Base-by-base conservation (phyloP, 2,888 invertebrate species). In the Nomada hirtipes region DNA sequence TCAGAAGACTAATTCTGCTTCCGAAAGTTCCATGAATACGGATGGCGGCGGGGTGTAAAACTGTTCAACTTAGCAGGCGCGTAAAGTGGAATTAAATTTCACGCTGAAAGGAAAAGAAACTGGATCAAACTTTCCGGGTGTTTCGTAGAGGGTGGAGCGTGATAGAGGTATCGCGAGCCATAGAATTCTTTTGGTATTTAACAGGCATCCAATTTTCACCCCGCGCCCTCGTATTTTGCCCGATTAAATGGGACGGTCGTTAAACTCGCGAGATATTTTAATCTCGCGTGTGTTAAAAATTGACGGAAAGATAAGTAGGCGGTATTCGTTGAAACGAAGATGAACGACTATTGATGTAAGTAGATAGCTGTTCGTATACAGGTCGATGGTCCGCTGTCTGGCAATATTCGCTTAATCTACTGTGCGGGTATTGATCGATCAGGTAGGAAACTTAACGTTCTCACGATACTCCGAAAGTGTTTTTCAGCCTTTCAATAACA, bases 1-100 rank as follows among this genome's bases (percentile, higher is more conserved):
- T 76, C 73, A 65, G 68, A 70, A 72, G 79, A 82, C 82, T 80
- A 80, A 84, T 73, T 84, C 79, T 64, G 64, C 73, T 69, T 55
- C 72, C 72, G 82, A 68, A 82, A 72, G 63, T 76, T 64, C 72
- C 50, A 72, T 52, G 82, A 81, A 82, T 76, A 68, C 68, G 23
- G 53, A 47, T 36, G 36, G 53, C 15, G 57, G 53, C 26, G 63
- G 26, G n/a, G 59, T 29, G 72, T 57, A 72, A 75, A 80, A 81
- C 74, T 74, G 70, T 63, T 70, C 47, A 47, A 18, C 26, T 60
- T 55, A n/a, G 63, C 60, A 67, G 47, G 29, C 70, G 70, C 75
- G 75, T 63, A 52, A 70, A 57, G 52, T 42, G 44, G 57, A 80
- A 71, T 80, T 69, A 79, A 74, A 72, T 80, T 78, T 77, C 61